Conservation (phyloP, 1,140 invertebrate genomes). For the Ips typographus region DNA sequence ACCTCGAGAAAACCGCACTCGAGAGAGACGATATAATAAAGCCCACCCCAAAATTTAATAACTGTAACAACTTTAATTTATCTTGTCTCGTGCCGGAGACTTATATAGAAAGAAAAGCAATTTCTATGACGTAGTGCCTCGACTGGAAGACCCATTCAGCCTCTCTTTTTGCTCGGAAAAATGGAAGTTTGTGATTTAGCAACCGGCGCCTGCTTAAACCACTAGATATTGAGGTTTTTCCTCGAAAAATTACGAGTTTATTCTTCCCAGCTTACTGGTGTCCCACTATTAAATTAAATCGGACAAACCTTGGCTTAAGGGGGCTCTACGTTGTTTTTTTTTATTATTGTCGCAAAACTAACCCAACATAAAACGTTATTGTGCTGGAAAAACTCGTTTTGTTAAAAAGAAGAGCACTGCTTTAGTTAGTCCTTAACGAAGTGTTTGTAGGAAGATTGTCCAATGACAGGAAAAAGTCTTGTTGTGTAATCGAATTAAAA, state of each 20-base stretch:
- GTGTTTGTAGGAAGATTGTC: neutral
- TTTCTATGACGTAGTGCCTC: constrained; percentile 32
- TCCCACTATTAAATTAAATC: too few species aligned
- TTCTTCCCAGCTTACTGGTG: too few species aligned
- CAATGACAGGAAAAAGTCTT: neutral
- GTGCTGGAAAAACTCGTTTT: too few species aligned
- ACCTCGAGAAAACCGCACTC: neutral
- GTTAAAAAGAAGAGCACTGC: too few species aligned
- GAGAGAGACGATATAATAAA: constrained; percentile 31
- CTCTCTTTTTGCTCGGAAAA: constrained; percentile 10
- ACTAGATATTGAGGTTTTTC: too few species aligned
- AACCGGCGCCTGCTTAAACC: neutral
- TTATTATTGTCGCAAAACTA: too few species aligned
- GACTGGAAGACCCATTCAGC: constrained; percentile 21
- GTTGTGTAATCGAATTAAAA: too few species aligned
- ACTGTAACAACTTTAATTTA: constrained; percentile 38
- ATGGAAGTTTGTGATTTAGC: constrained; percentile 16
- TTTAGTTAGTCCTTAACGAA: neutral
- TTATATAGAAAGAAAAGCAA: constrained; percentile 32
- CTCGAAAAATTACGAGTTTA: too few species aligned
- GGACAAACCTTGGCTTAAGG: too few species aligned
- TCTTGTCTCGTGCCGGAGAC: constrained; percentile 30
- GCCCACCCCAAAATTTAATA: constrained; percentile 34
- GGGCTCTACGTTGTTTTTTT: too few species aligned
- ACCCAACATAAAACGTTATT: too few species aligned